Percentiles rank a stretch among this genome's conserved stretches.
Conservation (phyloP, 64 coral and sea anemone species). For the Acropora tenuis region DNA sequence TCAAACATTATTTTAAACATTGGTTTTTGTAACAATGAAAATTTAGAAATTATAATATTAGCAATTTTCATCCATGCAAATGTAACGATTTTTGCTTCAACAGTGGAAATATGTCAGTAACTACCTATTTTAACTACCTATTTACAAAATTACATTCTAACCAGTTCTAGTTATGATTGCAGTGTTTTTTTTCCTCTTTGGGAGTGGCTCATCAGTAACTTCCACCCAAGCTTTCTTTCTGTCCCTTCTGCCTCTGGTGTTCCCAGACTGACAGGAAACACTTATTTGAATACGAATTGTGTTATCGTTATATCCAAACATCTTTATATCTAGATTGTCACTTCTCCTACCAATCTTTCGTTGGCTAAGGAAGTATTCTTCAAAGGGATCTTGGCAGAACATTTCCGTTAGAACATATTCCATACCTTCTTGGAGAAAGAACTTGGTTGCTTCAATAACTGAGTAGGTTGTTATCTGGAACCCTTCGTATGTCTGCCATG, state of each 20-base stretch:
- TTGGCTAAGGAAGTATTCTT: too few relatives aligned
- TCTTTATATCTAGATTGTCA: too few relatives aligned
- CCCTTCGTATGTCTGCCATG: too few relatives aligned
- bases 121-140: neutral
- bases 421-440: slow-evolving; percentile 36
- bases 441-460: slow-evolving; percentile 36
- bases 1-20: slow-evolving; percentile 9
- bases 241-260: neutral
- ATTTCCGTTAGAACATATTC: slow-evolving; percentile 30
- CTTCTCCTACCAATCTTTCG: too few relatives aligned
- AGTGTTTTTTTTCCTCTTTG: slow-evolving; percentile 15
- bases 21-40: slow-evolving; percentile 17
- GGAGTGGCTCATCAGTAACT: too few relatives aligned
- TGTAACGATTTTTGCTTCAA: too few relatives aligned
- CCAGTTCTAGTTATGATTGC: slow-evolving; percentile 15
- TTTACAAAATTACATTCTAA: slow-evolving; percentile 10
- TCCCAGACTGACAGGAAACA: slow-evolving; percentile 19
- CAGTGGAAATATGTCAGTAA: neutral
- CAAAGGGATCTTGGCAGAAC: too few relatives aligned
- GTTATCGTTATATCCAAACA: slow-evolving; percentile 37
- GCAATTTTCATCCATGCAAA: too few relatives aligned
- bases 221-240: too few relatives aligned
- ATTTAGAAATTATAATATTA: too few relatives aligned
- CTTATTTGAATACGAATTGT: slow-evolving; percentile 34
- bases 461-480: slow-evolving; percentile 29